Conservation (phyloP, 2,113 vertebrate species). For the Salvelinus sp. region DNA sequence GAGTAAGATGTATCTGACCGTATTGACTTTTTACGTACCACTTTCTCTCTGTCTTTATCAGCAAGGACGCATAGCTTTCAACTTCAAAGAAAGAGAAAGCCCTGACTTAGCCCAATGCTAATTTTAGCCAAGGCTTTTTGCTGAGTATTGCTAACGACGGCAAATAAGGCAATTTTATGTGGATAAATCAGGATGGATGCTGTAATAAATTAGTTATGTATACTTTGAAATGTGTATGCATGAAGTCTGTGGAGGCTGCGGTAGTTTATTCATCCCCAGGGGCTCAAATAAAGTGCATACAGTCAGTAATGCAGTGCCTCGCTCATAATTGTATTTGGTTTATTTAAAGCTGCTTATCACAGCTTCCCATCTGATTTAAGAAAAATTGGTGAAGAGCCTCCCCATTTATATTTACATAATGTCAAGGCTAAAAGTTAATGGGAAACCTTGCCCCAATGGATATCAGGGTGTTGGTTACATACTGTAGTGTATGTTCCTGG, state of each 20-base stretch:
- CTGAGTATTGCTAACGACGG: slow-evolving; percentile 16
- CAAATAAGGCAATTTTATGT: slow-evolving; percentile 18
- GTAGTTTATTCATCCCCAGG: not conserved
- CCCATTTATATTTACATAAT: too few species aligned
- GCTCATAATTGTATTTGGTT: not conserved
- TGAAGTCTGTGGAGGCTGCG: not conserved
- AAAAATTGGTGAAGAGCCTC: too few species aligned
- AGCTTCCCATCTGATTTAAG: too few species aligned
- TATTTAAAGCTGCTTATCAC: too few species aligned
- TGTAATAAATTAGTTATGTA: slow-evolving; percentile 25
- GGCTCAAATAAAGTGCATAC: not conserved
- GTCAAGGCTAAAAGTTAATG: not conserved
- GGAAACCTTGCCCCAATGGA: not conserved
- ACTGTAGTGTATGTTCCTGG: not conserved
- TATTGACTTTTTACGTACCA: slow-evolving; percentile 22
- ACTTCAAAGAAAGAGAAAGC: slow-evolving; percentile 19
- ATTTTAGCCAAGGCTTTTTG: slow-evolving; percentile 11
- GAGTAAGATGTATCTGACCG: not conserved
- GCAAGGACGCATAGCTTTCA: not conserved
- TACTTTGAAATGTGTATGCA: slow-evolving; percentile 16
- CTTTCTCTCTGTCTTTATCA: not conserved
- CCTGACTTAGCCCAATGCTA: slow-evolving; percentile 24
- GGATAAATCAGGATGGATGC: slow-evolving; percentile 1
- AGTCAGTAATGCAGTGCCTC: slow-evolving; percentile 1
- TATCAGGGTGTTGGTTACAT: not conserved